A percentile compares a stretch with the other conserved stretches of the same genome.
Conservation (phyloP, 2,888 invertebrate genomes). For the Lasius platythorax region DNA sequence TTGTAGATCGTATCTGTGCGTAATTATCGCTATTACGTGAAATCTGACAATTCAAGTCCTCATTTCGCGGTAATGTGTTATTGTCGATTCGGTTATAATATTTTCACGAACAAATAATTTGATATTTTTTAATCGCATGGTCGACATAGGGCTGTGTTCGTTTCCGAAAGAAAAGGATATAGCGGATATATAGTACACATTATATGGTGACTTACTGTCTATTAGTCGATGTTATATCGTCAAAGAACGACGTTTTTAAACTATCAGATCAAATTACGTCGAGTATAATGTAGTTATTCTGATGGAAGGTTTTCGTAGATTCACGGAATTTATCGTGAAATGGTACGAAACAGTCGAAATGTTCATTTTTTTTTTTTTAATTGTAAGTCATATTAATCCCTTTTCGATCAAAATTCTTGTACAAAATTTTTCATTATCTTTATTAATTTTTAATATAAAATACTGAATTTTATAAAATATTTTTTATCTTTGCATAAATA, state of each 20-base stretch:
- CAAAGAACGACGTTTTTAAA: conserved; percentile 6
- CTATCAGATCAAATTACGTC: conserved; percentile 20
- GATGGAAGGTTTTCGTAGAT: conserved; percentile 5
- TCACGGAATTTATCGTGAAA: conserved; percentile 7
- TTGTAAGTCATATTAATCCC: neutral
- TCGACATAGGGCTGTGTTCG: conserved; percentile 14
- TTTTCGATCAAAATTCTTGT: neutral
- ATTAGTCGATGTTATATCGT: conserved; percentile 34
- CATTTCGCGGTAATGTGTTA: neutral
- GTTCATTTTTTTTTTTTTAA: neutral
- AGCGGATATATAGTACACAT: conserved; percentile 22
- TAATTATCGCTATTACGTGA: conserved; percentile 7
- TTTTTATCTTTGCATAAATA: conserved; percentile 5
- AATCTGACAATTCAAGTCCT: neutral
- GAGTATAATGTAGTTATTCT: conserved; percentile 24
- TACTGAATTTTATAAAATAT: neutral
- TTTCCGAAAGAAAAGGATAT: conserved; percentile 29
- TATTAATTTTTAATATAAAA: neutral
- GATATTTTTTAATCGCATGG: neutral
- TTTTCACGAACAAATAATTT: conserved; percentile 3
- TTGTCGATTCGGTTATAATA: neutral
- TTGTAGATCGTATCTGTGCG: conserved; percentile 29
- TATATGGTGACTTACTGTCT: conserved; percentile 31
- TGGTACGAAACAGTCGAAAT: neutral
- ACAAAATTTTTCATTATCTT: conserved; percentile 12